These are phyloP conservation scores for Bombycilla garrulus DNA, from an alignment of 2,113 vertebrate genomes.

Conservation along the genomic window DNA sequence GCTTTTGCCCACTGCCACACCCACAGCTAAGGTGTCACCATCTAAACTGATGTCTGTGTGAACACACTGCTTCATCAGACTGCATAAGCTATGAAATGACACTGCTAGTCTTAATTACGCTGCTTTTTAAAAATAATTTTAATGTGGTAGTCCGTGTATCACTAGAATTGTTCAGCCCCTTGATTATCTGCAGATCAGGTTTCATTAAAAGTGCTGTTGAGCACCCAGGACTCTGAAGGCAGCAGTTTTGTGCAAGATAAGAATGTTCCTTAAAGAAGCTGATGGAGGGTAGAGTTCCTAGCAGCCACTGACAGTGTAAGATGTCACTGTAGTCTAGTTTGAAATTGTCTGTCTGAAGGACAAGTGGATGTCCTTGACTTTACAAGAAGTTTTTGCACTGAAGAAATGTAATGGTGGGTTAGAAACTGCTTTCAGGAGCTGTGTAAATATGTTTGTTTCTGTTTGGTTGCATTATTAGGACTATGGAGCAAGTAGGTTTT, in stretches of 20 bases:
- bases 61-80: neutral
- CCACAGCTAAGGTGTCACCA: neutral
- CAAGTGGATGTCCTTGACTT: neutral
- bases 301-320: neutral
- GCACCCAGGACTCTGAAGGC: neutral
- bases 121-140: neutral
- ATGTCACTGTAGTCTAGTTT: neutral
- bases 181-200: neutral
- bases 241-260: slow-evolving; percentile 53
- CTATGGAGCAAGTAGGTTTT: neutral
- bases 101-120: neutral
- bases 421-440: neutral
- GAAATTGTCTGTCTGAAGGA: slow-evolving; percentile 20
- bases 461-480: neutral
- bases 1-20: neutral
- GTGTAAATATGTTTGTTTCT: neutral
- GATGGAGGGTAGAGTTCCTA: neutral
- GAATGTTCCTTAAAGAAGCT: slow-evolving; percentile 20
- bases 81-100: neutral
- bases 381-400: neutral
- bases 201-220: slow-evolving; percentile 24
- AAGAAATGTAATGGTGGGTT: neutral
- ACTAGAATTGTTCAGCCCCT: neutral
- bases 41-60: neutral
- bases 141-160: neutral